Evolutionary conservation across 1,140 invertebrate species (phyloP), one percentile per base, ranked within the genome.

Genomic region (Drosophila triauraria): DNA sequence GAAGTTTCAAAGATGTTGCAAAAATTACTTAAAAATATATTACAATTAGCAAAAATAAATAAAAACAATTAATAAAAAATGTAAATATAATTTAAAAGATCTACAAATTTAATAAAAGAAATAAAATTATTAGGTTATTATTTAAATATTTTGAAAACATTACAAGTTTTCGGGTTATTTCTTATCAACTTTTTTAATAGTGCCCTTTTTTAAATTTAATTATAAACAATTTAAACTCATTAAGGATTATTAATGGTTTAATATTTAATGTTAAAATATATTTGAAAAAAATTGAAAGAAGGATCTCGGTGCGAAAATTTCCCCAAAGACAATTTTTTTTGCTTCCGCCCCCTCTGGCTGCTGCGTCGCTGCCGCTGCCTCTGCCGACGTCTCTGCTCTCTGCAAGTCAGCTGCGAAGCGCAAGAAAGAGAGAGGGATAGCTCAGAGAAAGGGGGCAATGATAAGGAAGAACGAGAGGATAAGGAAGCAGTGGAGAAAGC

Each of bases 321-420:
- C 20, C 46, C 46, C 9, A n/a, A 50, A 61, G 63, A 32, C 30
- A 25, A 8, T 44, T 60, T 43, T 43, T 64, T 40, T 56, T n/a
- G 4, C 20, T 38, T 20, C 38, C 51, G 27, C 12, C 51, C 64
- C 46, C 50, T 42, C 17, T 38, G 17, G 32, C 35, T 8, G 38
- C 8, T n/a, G 30, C 30, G 58, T 50, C 50, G 50, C 77, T 35
- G 62, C 20, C 59, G 67, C 68, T 35, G 57, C 58, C 57, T 60
- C 70, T 43, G 79, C 30, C 59, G 64, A 61, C 77, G 65, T 62
- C 50, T 61, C 64, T 25, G 74, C 77, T 60, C 47, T 62, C 56
- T 68, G 68, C 56, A 76, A 76, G 40, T 46, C 56, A 30, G 43
- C 57, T 58, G 32, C 23, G 5, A 12, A n/a, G 40, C 23, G 32